phyloP scores from a whole-genome alignment of 2,888 invertebrate species.

The Isoperla grammatica region DNA sequence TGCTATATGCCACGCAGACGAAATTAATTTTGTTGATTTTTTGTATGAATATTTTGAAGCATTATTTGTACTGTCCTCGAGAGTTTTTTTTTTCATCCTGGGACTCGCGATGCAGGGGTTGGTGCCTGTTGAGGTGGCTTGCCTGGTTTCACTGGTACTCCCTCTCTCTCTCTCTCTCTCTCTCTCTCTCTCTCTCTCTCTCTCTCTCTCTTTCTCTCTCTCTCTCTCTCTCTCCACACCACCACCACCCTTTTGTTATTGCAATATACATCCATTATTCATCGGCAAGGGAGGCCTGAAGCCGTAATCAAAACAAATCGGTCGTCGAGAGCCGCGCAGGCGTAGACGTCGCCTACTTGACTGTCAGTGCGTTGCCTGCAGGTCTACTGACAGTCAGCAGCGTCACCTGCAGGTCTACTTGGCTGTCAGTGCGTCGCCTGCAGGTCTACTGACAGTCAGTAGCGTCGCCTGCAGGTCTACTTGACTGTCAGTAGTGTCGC shows the following conservation, averaged over 20 bases:
- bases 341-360: slow-evolving; percentile 5
- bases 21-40: slow-evolving; percentile 30
- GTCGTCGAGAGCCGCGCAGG: slow-evolving; percentile 29
- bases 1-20: slow-evolving; percentile 24
- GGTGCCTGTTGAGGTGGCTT: slow-evolving; percentile 4
- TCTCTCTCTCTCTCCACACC: slow-evolving; percentile 4
- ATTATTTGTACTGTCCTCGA: slow-evolving; percentile 30
- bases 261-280: slow-evolving; percentile 35
- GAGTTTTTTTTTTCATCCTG: slow-evolving; percentile 11
- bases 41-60: slow-evolving; percentile 30
- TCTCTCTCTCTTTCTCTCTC: neutral
- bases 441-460: too few species aligned
- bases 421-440: too few species aligned
- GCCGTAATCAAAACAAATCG: slow-evolving; percentile 35
- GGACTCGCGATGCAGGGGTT: slow-evolving; percentile 11
- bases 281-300: slow-evolving; percentile 30
- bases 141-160: neutral
- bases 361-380: too few species aligned
- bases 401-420: neutral
- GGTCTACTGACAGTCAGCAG: too few species aligned
- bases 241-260: slow-evolving; percentile 30
- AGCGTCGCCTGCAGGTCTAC: too few species aligned
- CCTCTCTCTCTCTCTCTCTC: slow-evolving; percentile 2
- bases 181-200: neutral
- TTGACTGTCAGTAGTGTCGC: too few species aligned